Conservation (phyloP, 2,888 invertebrate species). For the Eilema caniola region DNA sequence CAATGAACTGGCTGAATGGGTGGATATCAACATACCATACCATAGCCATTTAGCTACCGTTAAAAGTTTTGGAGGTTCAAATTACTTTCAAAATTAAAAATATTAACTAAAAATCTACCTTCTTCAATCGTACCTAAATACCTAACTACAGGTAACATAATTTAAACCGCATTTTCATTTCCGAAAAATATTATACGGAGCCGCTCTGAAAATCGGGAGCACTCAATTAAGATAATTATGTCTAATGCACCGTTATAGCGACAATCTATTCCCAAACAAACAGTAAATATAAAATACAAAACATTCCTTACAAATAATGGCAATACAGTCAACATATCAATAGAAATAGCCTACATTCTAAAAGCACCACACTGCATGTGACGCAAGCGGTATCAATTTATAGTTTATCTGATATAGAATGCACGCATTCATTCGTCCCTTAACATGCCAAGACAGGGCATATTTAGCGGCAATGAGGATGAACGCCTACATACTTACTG, state of each 20-base stretch:
- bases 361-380: constrained; percentile 3
- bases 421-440: constrained; percentile 32
- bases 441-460: constrained; percentile 37
- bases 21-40: too few species aligned
- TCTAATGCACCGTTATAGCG: neutral
- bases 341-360: constrained; percentile 4
- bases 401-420: constrained; percentile 23
- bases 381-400: constrained; percentile 16
- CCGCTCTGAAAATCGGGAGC: neutral
- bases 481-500: constrained; percentile 64
- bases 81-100: too few species aligned
- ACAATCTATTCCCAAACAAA: neutral
- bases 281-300: constrained; percentile 2
- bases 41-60: too few species aligned
- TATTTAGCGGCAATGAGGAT: constrained; percentile 76
- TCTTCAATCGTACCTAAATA: too few species aligned
- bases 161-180: too few species aligned
- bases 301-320: neutral
- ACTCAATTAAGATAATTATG: neutral
- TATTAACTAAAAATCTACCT: too few species aligned
- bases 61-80: too few species aligned
- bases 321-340: neutral
- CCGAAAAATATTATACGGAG: too few species aligned
- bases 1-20: neutral
- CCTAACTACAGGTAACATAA: too few species aligned